Base-by-base conservation (phyloP, 1,140 invertebrate genomes). In the Tyrophagus putrescentiae region DNA sequence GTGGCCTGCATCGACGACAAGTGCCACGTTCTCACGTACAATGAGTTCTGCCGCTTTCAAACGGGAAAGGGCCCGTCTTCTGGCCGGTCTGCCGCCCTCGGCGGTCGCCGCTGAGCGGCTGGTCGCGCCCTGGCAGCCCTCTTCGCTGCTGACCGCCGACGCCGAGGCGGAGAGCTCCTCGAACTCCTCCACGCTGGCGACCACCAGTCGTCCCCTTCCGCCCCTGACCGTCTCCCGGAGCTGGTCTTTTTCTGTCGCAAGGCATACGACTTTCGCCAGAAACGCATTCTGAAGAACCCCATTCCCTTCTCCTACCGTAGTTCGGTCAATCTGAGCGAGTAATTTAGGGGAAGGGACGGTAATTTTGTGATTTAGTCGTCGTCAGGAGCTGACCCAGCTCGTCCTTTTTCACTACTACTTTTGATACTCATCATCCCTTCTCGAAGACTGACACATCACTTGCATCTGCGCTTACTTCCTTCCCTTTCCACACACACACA, bases 1-100 rank as follows among this genome's bases (percentile, higher is more conserved):
- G 91, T 96, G 27, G 92, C 91, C 53, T 96, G 91, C 72, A 95
- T 98, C 66, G 92, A 97, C 72, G 92, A 98, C 74, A 93, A 92
- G 73, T 95, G 91, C 74, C 95, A 89, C 72, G 92, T 98, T 61
- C 79, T 98, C 61, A 94, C 90, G 9, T 93, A 85, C 70, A 91
- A 91, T 74, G 91, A 96, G 75, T 98, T 94, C 71, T 94, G 90
- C 79, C 82, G 93, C 89, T 96, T 68, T 75, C n/a, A 52, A 31
- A 60, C 60, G 48, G 56, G 45, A 45, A 23, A 56, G 57, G 21
- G 11, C 11, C 39, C 52, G 52, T 18, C 3, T 27, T 11, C 25
- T 31, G 27, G 31, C 32, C 18, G 2, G 3, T 2, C 39, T 32
- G n/a, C n/a, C n/a, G n/a, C n/a, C n/a, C n/a, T n/a, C n/a, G n/a